These are phyloP conservation scores for Acanthornis magna DNA, from an alignment of 2,797 vertebrate species.

Conservation along the genomic window DNA sequence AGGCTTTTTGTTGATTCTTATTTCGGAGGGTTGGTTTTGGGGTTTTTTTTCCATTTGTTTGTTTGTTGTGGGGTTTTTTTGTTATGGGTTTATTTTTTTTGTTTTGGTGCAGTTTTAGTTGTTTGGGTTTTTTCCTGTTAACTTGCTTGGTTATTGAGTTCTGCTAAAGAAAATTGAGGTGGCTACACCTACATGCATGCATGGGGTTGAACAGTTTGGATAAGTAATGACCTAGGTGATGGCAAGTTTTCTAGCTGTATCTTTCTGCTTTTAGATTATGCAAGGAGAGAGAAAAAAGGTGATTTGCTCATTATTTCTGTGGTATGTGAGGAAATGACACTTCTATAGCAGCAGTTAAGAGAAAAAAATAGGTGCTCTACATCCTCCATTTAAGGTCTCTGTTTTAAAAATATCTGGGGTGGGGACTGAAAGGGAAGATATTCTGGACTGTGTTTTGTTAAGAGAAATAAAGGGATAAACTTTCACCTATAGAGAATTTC, in stretches of 20 bases:
- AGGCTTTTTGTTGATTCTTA: not conserved
- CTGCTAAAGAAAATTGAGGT: not conserved
- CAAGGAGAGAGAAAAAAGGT: not conserved
- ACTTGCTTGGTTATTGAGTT: not conserved
- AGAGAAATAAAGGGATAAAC: not conserved
- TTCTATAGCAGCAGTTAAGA: not conserved
- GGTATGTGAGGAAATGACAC: not conserved
- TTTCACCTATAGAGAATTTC: not conserved
- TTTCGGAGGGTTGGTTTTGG: not conserved
- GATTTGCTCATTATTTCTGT: not conserved
- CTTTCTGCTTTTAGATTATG: not conserved
- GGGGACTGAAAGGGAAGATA: accelerated
- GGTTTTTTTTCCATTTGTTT: not conserved
- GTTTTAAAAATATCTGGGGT: not conserved
- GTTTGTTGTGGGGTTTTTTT: not conserved
- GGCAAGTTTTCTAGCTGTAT: not conserved
- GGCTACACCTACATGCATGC: accelerated
- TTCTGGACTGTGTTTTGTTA: not conserved
- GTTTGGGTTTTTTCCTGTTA: not conserved
- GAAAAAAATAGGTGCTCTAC: not conserved
- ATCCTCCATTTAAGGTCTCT: not conserved
- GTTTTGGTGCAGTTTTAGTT: not conserved
- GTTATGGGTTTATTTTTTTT: not conserved
- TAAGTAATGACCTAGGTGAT: not conserved
- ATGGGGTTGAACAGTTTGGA: not conserved